These are phyloP conservation scores for Cebus imitator DNA, from an alignment of 2,113 vertebrate genomes.

Conservation along the genomic window DNA sequence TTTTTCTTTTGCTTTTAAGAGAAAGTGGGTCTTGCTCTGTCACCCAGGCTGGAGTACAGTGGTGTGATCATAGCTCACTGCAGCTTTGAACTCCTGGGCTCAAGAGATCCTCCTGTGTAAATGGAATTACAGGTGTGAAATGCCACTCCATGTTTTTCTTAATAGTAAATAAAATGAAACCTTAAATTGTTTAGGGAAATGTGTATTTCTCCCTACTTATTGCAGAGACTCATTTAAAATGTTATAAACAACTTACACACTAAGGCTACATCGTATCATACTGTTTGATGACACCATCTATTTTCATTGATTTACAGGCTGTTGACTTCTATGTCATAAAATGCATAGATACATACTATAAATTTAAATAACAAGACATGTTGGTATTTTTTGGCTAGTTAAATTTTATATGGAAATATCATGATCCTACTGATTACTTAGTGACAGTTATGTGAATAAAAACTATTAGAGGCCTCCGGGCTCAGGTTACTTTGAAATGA, in stretches of 20 bases:
- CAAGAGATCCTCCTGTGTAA: too few species aligned
- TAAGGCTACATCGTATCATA: neutral
- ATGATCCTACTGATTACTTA: neutral
- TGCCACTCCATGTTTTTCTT: too few species aligned
- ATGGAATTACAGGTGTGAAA: too few species aligned
- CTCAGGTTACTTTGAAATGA: neutral
- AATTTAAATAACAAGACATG: neutral
- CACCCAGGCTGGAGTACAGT: too few species aligned
- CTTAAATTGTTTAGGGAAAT: neutral
- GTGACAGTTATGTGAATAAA: neutral
- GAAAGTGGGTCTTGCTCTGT: too few species aligned
- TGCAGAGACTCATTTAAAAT: neutral
- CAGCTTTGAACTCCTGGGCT: too few species aligned
- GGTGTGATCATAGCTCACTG: too few species aligned
- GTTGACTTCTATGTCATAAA: neutral
- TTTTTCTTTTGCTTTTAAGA: neutral
- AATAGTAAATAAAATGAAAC: slow-evolving; percentile 24
- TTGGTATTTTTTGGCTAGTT: neutral
- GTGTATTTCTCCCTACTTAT: neutral
- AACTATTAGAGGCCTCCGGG: neutral
- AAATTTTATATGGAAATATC: neutral
- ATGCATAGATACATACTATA: neutral
- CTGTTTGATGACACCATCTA: neutral
- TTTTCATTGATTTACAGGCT: neutral
- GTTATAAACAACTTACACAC: neutral